Percentiles rank a stretch among this genome's conserved stretches.
Evolutionary conservation across 1,140 invertebrate species (phyloP).

Genomic region (Neotoxoptera formosana): DNA sequence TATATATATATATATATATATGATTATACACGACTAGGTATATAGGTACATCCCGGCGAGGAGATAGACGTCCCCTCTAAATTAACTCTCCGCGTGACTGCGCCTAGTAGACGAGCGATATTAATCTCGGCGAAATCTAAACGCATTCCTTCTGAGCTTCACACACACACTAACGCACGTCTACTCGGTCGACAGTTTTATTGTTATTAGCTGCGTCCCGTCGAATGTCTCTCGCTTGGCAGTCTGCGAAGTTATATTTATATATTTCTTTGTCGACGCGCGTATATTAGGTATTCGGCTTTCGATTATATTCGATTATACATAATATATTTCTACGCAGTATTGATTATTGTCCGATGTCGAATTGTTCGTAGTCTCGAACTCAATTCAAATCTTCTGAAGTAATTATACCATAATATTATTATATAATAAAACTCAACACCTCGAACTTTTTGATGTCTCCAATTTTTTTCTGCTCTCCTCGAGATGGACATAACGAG

Average conservation of each 20-base stretch:
- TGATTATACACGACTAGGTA: not conserved
- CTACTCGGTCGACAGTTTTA: not conserved
- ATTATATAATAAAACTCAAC: too few relatives aligned
- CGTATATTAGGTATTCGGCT: not conserved
- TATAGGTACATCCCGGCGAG: not conserved
- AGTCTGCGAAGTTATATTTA: not conserved
- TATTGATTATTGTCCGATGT: too few relatives aligned
- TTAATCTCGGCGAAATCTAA: constrained; percentile 31
- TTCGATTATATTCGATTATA: not conserved
- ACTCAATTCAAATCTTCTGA: too few relatives aligned
- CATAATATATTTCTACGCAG: too few relatives aligned
- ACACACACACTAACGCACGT: not conserved
- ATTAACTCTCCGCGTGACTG: constrained; percentile 20
- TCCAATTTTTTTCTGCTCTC: too few relatives aligned
- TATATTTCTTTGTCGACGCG: not conserved
- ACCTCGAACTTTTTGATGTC: too few relatives aligned
- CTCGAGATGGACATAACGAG: too few relatives aligned
- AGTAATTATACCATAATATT: too few relatives aligned
- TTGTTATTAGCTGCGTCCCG: not conserved
- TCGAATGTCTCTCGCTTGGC: not conserved
- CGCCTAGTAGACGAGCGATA: constrained; percentile 20
- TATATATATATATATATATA: not conserved
- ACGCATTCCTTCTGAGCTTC: constrained; percentile 2
- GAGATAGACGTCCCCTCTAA: constrained; percentile 4
- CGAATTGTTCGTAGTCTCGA: too few relatives aligned